Base-by-base conservation (phyloP, 2,888 invertebrate species). In the Liposcelis brunnea region DNA sequence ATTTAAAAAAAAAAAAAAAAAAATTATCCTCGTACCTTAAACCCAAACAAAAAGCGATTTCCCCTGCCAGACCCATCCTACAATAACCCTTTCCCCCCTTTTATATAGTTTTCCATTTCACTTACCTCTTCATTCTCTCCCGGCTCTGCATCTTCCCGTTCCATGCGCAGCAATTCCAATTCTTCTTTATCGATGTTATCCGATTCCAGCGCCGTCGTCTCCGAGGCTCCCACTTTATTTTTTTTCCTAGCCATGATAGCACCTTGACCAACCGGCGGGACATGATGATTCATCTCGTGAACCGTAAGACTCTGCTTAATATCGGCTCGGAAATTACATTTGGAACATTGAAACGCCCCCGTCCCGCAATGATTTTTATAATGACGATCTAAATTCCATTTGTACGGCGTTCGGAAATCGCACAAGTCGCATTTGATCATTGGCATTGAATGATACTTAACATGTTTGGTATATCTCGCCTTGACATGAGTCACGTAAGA, bases 381-480 rank as follows among this genome's bases (percentile, higher is more conserved):
- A 61, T 94, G 94, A 6, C 93, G 74, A 61, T 93, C 93, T 63
- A 89, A 70, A 65, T 93, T 93, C 82, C 90, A 90, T 62, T 68
- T 67, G 53, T 65, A 65, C 16, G 90, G 87, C 14, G 91, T 90
- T 51, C 84, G 78, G 61, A 93, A 94, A 59, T 90, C 87, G 64
- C 94, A 94, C 61, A 85, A 78, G 47, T 80, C 80, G 63, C 93
- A 94, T 64, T 90, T 89, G 54, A 87, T 89, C 82, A 86, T 89
- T 55, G 83, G 90, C 83, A 86, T 87, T 48, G 86, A 84, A 62
- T 90, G 90, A 62, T 89, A 89, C 59, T 87, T 87, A 43, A 90
- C 85, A 61, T 91, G 91, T 61, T 91, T 91, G 48, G 87, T 87
- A 60, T 78, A 91, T 48, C 89, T 74, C 44, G 86, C 82, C 58